Evolutionary conservation across 1,140 invertebrate species (phyloP).

Genomic region (Papilio polytes): DNA sequence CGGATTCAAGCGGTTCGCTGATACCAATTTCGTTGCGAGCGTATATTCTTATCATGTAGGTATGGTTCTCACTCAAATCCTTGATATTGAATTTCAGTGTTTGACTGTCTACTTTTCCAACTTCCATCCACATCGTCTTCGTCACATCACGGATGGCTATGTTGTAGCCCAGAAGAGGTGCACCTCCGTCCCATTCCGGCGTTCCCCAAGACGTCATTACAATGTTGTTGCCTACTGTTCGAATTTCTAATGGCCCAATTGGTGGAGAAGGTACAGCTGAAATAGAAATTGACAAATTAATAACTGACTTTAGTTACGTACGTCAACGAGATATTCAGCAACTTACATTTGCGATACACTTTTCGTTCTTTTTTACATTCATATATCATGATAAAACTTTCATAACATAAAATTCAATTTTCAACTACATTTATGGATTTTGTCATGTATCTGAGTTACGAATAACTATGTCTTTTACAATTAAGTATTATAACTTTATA

Average conservation of each 20-base stretch:
- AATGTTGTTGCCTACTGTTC: constrained; percentile 92
- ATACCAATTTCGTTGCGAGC: constrained; percentile 97
- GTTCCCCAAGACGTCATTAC: constrained; percentile 96
- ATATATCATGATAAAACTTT: background rate
- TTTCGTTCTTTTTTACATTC: background rate
- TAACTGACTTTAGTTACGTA: background rate
- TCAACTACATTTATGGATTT: background rate
- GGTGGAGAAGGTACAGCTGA: constrained; percentile 94
- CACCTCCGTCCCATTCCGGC: constrained; percentile 96
- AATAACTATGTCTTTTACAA: background rate
- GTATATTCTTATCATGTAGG: constrained; percentile 95
- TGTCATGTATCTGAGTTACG: background rate
- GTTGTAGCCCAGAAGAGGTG: constrained; percentile 95
- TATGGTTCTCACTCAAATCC: constrained; percentile 94
- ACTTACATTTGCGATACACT: background rate
- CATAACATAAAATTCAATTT: background rate
- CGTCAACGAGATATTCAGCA: background rate
- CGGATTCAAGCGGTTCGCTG: constrained; percentile 96
- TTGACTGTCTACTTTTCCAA: constrained; percentile 92
- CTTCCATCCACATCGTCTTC: constrained; percentile 98
- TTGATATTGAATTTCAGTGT: constrained; percentile 93
- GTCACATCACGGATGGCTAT: constrained; percentile 96
- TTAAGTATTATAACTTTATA: background rate
- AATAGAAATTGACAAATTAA: constrained; percentile 50
- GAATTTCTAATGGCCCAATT: constrained; percentile 94